Evolutionary conservation across 2,888 invertebrate genomes (phyloP), one percentile per base, ranked within the genome.

Genomic region (Tipula lateralis): DNA sequence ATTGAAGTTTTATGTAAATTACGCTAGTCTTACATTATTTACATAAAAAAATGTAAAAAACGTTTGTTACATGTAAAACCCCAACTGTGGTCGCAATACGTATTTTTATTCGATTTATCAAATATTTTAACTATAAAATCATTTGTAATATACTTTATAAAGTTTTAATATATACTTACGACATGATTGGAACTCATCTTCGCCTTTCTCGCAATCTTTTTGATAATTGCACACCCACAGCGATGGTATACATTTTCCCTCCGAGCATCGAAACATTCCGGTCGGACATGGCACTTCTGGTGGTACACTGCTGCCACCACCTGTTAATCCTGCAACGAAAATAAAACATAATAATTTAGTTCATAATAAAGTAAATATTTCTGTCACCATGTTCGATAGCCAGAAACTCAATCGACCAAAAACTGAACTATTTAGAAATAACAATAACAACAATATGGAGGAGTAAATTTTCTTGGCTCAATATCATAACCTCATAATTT

Each of bases 171-270:
- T 13, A 82, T 30, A 95, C 96, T 96, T 92, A 97, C 97, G 95
- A 90, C 97, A 97, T 85, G 95, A 93, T 89, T 96, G 96, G 90
- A 95, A 94, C 90, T 97, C 97, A 89, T 97, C 96, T 91, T 96
- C 96, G 84, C 96, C 97, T 89, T 95, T 96, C 87, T 96, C 96
- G 91, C 98, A 98, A 92, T 98, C 97, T 89, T 94, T 94, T 89
- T 97, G 96, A 91, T 97, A 97, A 92, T 98, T 97, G 92, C 98
- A 98, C 87, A 97, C 96, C 94, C 94, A 94, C 87, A 94, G 91
- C 87, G 93, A 92, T 80, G 96, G 95, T 89, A 97, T 97, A 91
- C 97, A 97, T 91, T 94, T 95, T 88, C 96, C 96, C 90, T 96
- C 96, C 85, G 94, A 93, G 91, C 96, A 96, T 87, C 93, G 92